Evolutionary conservation across 2,113 vertebrate species (phyloP).

Genomic region (Oncorhynchus kisutch): DNA sequence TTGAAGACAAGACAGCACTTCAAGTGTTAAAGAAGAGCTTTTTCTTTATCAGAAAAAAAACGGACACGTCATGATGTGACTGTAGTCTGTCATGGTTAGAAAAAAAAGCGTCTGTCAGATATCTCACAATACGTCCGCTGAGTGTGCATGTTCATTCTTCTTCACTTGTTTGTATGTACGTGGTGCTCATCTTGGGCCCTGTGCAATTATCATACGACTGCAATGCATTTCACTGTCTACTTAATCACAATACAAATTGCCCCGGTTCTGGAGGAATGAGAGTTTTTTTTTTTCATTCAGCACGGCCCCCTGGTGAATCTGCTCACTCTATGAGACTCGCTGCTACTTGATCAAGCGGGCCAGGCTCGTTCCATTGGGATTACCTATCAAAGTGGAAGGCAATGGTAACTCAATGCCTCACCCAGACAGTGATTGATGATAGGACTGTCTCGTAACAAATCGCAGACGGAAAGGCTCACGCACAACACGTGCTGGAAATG

Average conservation of each 20-base stretch:
- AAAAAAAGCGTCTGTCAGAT: slow-evolving; percentile 66
- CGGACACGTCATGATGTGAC: slow-evolving; percentile 45
- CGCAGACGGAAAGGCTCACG: slow-evolving; percentile 50
- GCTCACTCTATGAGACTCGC: slow-evolving; percentile 63
- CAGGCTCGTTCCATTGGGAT: slow-evolving; percentile 52
- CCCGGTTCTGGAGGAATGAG: slow-evolving; percentile 54
- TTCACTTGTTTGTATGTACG: slow-evolving; percentile 45
- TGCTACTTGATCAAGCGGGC: slow-evolving; percentile 76
- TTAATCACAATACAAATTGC: slow-evolving; percentile 70
- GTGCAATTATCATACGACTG: slow-evolving; percentile 50
- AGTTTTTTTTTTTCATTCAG: slow-evolving; percentile 29
- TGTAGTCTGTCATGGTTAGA: slow-evolving; percentile 74
- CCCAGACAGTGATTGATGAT: slow-evolving; percentile 79
- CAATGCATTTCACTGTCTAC: slow-evolving; percentile 58
- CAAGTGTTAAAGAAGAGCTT: background rate
- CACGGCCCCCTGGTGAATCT: slow-evolving; percentile 56
- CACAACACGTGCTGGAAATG: slow-evolving; percentile 55
- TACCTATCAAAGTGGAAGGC: slow-evolving; percentile 74
- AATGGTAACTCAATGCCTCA: slow-evolving; percentile 71
- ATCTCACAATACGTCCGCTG: slow-evolving; percentile 61
- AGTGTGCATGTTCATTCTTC: slow-evolving; percentile 65
- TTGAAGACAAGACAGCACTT: background rate
- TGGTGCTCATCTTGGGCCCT: slow-evolving; percentile 50
- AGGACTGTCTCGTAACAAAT: slow-evolving; percentile 63
- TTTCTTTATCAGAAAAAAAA: slow-evolving; percentile 31